Evolutionary conservation across 2,113 vertebrate genomes (phyloP).

Genomic region (Bos javanicus): DNA sequence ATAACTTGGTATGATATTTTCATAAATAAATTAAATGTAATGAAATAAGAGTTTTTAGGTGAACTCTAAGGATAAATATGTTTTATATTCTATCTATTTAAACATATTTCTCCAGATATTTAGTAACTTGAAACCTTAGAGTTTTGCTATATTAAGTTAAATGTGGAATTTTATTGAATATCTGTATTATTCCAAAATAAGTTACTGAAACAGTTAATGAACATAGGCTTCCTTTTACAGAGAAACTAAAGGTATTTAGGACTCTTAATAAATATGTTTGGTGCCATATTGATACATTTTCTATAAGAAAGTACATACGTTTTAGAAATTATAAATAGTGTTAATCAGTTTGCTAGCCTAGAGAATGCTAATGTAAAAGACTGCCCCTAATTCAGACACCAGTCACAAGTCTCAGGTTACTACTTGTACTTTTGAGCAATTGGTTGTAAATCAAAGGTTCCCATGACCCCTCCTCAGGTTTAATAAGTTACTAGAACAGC

Average conservation of each 20-base stretch:
- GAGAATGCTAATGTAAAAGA: not conserved
- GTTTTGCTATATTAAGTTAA: not conserved
- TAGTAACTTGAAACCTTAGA: not conserved
- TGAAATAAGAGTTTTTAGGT: not conserved
- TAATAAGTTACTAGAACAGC: not conserved
- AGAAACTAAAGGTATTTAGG: not conserved
- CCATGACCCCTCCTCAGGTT: not conserved
- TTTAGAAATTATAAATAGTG: not conserved
- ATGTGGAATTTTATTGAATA: not conserved
- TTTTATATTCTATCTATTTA: not conserved
- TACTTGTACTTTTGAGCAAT: not conserved
- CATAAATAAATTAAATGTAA: not conserved
- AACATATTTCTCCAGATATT: not conserved
- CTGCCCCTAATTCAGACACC: not conserved
- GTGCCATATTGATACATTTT: not conserved
- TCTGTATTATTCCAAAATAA: not conserved
- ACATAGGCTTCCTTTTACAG: not conserved
- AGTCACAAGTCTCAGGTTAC: not conserved
- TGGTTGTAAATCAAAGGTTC: not conserved
- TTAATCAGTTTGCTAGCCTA: not conserved
- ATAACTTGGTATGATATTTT: not conserved
- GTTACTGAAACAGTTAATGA: not conserved
- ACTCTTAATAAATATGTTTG: not conserved
- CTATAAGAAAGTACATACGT: not conserved
- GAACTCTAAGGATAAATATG: not conserved